phyloP scores from a whole-genome alignment of 2,888 invertebrate species.

The Machimus atricapillus region DNA sequence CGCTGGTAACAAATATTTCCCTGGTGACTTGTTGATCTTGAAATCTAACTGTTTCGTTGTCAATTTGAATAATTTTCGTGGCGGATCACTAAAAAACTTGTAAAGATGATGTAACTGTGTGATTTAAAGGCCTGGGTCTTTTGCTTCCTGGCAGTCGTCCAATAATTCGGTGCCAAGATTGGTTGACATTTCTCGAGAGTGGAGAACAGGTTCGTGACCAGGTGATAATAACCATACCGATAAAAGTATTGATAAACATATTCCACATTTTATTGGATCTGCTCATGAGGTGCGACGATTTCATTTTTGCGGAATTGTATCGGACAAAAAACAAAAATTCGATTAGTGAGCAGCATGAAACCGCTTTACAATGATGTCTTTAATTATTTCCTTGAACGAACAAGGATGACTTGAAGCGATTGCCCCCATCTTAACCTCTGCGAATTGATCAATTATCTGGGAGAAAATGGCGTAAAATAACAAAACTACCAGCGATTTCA shows the following conservation, averaged over 20 bases:
- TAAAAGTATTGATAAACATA: not conserved
- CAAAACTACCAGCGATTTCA: not conserved
- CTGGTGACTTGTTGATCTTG: constrained; percentile 1
- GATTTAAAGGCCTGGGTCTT: not conserved
- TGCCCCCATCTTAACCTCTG: not conserved
- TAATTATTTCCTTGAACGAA: not conserved
- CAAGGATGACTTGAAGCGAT: not conserved
- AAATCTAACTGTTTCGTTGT: constrained; percentile 8
- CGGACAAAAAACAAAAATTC: not conserved
- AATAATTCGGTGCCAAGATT: not conserved
- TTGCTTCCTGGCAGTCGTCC: not conserved
- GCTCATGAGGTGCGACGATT: not conserved
- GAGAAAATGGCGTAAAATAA: not conserved
- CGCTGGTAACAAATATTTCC: not conserved
- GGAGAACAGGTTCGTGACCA: not conserved
- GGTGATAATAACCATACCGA: not conserved
- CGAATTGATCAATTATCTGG: not conserved
- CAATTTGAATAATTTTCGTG: not conserved
- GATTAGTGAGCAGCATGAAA: not conserved
- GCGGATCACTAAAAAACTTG: not conserved
- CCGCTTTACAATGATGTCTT: not conserved
- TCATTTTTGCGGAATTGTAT: not conserved
- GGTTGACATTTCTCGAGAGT: not conserved
- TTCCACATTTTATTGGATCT: not conserved
- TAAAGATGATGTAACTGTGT: not conserved